Evolutionary conservation across 1,140 invertebrate species (phyloP).

Genomic region (Leguminivora glycinivorella): DNA sequence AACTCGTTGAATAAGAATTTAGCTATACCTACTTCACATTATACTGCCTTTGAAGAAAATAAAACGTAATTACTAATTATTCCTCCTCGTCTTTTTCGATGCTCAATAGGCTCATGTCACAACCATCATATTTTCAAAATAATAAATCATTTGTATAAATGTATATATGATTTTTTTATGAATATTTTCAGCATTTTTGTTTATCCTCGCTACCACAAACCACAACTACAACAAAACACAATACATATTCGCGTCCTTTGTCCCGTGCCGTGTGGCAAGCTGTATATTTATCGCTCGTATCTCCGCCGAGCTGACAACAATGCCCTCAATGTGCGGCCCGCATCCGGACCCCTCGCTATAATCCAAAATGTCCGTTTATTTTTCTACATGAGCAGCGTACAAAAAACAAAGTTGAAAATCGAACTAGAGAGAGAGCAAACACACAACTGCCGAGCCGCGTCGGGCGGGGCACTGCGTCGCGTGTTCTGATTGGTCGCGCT

Average conservation of each 20-base stretch:
- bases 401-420: slow-evolving; percentile 63
- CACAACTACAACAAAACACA: not conserved
- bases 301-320: slow-evolving; percentile 53
- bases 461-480: slow-evolving; percentile 74
- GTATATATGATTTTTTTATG: no score
- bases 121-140: no score
- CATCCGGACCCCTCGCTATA: slow-evolving; percentile 69
- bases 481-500: slow-evolving; percentile 54
- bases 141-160: no score
- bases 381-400: slow-evolving; percentile 63
- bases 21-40: no score
- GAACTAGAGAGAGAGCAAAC: slow-evolving; percentile 53
- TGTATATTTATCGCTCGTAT: slow-evolving; percentile 71
- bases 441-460: slow-evolving; percentile 45
- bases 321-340: slow-evolving; percentile 55
- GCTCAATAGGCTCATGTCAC: no score
- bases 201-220: not conserved
- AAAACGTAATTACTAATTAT: no score
- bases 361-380: slow-evolving; percentile 78
- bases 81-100: no score
- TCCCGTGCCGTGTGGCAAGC: slow-evolving; percentile 46
- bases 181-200: not conserved
- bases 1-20: no score
- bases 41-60: no score
- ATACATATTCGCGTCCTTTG: slow-evolving; percentile 7